Evolutionary conservation across 2,888 invertebrate species (phyloP).

Genomic region (Cantharis nigra): DNA sequence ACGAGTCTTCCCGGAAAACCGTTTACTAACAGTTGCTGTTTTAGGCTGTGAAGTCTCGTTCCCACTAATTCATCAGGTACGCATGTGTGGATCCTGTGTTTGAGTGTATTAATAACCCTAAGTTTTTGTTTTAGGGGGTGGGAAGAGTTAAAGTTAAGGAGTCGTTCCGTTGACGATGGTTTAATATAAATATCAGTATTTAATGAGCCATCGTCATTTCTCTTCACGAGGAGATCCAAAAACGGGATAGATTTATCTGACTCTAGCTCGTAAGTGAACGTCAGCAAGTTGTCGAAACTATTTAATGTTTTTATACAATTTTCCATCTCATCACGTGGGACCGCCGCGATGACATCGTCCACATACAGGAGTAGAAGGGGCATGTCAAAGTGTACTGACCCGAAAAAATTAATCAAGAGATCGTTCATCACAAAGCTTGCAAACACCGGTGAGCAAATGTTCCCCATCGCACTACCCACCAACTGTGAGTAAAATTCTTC

Average conservation of each 20-base stretch:
- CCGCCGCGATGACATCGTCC: too few relatives aligned
- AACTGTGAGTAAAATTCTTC: too few relatives aligned
- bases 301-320: too few relatives aligned
- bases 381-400: too few relatives aligned
- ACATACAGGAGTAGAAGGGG: too few relatives aligned
- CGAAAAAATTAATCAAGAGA: too few relatives aligned
- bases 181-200: neutral
- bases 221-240: neutral
- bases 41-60: neutral
- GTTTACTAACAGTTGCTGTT: neutral
- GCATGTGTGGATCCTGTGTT: neutral
- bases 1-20: neutral
- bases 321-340: too few relatives aligned
- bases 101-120: neutral
- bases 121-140: neutral
- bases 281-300: too few relatives aligned
- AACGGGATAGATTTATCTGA: neutral
- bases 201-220: neutral
- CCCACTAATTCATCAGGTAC: neutral
- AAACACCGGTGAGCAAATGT: too few relatives aligned
- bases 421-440: too few relatives aligned
- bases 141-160: neutral
- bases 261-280: too few relatives aligned
- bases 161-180: neutral
- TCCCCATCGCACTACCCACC: too few relatives aligned